Evolutionary conservation across 2,113 vertebrate species (phyloP).

Genomic region (Numida meleagris): DNA sequence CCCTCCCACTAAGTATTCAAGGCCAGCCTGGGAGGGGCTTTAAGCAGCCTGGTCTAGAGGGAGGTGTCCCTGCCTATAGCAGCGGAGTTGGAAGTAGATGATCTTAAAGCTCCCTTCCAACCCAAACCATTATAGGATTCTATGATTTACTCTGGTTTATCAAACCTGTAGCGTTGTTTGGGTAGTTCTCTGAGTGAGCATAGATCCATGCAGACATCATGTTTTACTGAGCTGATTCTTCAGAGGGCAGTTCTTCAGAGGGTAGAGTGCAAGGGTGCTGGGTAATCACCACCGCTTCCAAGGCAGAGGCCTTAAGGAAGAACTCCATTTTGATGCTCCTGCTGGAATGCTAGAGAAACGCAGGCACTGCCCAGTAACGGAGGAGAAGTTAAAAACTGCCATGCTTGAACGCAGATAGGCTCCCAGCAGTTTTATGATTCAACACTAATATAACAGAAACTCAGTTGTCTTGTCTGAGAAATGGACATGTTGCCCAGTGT

Average conservation of each 20-base stretch:
- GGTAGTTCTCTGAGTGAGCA: not conserved
- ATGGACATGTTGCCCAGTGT: too few relatives aligned
- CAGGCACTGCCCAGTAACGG: accelerated
- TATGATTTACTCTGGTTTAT: not conserved
- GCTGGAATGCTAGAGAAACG: not conserved
- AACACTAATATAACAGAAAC: not conserved
- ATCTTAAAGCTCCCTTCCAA: too few relatives aligned
- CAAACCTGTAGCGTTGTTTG: not conserved
- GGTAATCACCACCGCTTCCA: not conserved
- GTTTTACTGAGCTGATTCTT: not conserved
- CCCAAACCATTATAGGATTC: too few relatives aligned
- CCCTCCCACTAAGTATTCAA: too few relatives aligned
- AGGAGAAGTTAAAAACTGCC: not conserved
- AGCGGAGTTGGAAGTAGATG: too few relatives aligned
- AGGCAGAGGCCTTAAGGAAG: not conserved
- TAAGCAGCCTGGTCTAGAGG: too few relatives aligned
- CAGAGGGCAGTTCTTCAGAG: not conserved
- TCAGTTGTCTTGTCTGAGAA: not conserved
- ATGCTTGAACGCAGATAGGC: not conserved
- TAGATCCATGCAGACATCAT: accelerated
- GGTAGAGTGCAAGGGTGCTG: accelerated
- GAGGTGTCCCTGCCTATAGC: too few relatives aligned
- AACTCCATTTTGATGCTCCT: not conserved
- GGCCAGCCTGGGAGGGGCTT: too few relatives aligned
- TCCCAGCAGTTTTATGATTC: not conserved